Evolutionary conservation across 2,888 invertebrate species (phyloP), one percentile per base, ranked within the genome.

Genomic region (Oscheius myriophilus): DNA sequence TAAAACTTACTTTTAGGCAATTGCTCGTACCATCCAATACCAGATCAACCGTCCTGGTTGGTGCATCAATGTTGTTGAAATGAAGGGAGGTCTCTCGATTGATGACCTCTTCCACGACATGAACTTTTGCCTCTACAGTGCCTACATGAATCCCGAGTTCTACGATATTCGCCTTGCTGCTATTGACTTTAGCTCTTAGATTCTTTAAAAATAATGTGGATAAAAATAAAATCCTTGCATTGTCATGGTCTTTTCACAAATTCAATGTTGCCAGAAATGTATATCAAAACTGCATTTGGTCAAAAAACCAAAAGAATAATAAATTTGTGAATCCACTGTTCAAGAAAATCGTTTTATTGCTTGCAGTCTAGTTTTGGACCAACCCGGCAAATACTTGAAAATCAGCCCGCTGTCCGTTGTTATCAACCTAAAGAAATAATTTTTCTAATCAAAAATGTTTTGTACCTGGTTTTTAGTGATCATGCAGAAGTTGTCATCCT

Each of bases 381-480:
- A 33, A 9, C 33, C 61, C 57, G n/a, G 57, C 41, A 33, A 33
- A 33, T 3, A 33, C 33, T 33, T 33, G 33, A 33, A 33, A 33
- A 6, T 39, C 95, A 67, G 97, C 96, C 26, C 92, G 94, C 3
- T 33, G 33, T 3, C 33, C 33, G 33, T 33, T 3, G 33, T 33
- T 9, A 9, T 33, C 33, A 4, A 97, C 98, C 86, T 98, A 98
- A 89, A 98, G 98, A 87, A 98, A 43, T 43, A 12, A 12, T 43
- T 43, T 12, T n/a, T n/a, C n/a, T n/a, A n/a, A n/a, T n/a, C n/a
- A 33, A 33, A 33, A 3, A 33, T 12, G 1, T 46, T 18, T 9
- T 18, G 11, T 39, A 64, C 64, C 65, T 71, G 69, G 33, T 51
- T n/a, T 33, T 65, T 49, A 21, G 62, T 65, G 64, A 73, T 75